These are phyloP conservation scores for Neodon shergylaensis DNA, from an alignment of 2,113 vertebrate genomes.

Conservation along the genomic window DNA sequence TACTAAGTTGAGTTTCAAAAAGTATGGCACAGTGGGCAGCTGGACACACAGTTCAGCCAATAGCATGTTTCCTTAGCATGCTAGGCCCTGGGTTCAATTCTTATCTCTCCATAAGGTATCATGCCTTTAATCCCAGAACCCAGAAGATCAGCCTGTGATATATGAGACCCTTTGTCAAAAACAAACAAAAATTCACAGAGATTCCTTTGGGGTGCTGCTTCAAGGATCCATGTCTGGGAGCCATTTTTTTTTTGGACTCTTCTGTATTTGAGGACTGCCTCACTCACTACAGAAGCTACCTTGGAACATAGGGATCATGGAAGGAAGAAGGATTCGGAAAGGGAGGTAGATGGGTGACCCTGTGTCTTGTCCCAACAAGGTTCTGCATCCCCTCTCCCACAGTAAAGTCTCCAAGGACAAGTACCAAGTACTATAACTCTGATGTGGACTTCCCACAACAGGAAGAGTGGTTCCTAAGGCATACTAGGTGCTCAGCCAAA, in stretches of 20 bases:
- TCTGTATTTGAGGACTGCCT: neutral
- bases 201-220: neutral
- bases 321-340: neutral
- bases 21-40: neutral
- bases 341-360: neutral
- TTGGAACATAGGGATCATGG: neutral
- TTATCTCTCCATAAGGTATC: neutral
- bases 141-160: neutral
- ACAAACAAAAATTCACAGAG: neutral
- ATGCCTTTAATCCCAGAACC: neutral
- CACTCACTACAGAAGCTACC: neutral
- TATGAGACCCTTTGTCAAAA: neutral
- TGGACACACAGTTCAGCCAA: neutral
- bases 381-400: neutral
- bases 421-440: neutral
- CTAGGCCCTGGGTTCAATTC: neutral
- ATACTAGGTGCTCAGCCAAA: neutral
- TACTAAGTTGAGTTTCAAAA: constrained; percentile 13
- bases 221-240: neutral
- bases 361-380: neutral
- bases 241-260: neutral
- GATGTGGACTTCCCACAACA: neutral
- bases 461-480: neutral
- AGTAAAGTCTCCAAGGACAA: neutral
- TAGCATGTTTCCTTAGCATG: neutral